These are phyloP conservation scores for Sussaba pulchella DNA, from an alignment of 2,888 invertebrate species.

Conservation along the genomic window DNA sequence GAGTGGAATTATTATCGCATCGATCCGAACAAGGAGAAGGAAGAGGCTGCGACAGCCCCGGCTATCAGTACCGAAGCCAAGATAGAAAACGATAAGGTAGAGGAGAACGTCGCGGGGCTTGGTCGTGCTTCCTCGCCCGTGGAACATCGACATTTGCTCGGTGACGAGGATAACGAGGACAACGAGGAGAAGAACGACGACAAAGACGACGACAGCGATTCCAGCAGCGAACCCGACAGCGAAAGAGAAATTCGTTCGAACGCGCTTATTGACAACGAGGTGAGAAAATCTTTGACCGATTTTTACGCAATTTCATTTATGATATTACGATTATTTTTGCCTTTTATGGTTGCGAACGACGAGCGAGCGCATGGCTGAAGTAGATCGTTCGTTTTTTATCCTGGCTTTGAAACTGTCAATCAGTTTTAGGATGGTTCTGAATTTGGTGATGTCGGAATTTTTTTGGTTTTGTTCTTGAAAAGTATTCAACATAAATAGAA, in stretches of 20 bases:
- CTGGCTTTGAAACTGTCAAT: too few relatives aligned
- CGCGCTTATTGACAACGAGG: conserved; percentile 75
- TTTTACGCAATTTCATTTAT: conserved; percentile 16
- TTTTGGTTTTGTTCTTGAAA: too few relatives aligned
- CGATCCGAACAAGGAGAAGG: conserved; percentile 88
- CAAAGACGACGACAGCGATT: conserved; percentile 47
- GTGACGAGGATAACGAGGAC: conserved; percentile 57
- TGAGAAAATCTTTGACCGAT: conserved; percentile 66
- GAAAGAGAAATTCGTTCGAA: conserved; percentile 65
- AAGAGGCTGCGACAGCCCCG: conserved; percentile 76
- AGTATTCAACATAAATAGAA: too few relatives aligned
- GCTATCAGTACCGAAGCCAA: conserved; percentile 69
- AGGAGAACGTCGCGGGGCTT: conserved; percentile 82
- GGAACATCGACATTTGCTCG: conserved; percentile 62
- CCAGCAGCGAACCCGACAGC: conserved; percentile 60
- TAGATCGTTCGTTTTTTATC: too few relatives aligned
- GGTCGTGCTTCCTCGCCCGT: conserved; percentile 27
- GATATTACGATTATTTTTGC: too few relatives aligned
- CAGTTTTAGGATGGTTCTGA: too few relatives aligned
- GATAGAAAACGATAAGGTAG: conserved; percentile 85
- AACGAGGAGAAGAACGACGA: conserved; percentile 46
- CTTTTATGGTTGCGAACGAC: too few relatives aligned
- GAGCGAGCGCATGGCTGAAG: too few relatives aligned
- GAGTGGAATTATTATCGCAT: conserved; percentile 94
- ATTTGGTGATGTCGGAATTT: too few relatives aligned